A percentile compares a stretch with the other conserved stretches of the same genome.
Conservation (phyloP, 2,113 vertebrate species). For the Protobothrops mucrosquamatus region DNA sequence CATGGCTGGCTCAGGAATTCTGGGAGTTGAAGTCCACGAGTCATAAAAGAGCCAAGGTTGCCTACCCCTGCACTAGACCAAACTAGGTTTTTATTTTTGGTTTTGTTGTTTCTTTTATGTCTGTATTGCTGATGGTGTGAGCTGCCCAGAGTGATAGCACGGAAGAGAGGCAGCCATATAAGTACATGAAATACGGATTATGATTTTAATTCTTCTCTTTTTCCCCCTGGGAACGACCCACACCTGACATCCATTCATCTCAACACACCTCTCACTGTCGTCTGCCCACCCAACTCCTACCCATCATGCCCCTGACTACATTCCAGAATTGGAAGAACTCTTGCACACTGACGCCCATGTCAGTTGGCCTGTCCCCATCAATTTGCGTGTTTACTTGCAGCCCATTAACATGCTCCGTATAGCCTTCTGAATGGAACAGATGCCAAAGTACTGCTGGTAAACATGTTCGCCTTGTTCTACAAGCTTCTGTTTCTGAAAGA, state of each 20-base stretch:
- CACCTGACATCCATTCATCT: too few relatives aligned
- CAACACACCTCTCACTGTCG: neutral
- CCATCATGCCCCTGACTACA: neutral
- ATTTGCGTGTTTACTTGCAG: constrained; percentile 2
- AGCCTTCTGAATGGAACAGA: constrained; percentile 19
- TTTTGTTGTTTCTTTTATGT: neutral
- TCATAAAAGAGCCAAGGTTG: too few relatives aligned
- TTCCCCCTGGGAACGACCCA: neutral
- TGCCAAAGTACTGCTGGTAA: constrained; percentile 23
- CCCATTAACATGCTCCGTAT: neutral
- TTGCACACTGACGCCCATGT: neutral
- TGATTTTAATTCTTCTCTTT: neutral
- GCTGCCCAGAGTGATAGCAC: neutral
- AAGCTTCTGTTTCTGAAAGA: neutral
- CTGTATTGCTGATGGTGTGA: neutral
- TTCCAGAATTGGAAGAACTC: neutral
- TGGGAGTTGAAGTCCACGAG: too few relatives aligned
- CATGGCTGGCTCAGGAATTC: too few relatives aligned
- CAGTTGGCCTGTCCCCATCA: neutral
- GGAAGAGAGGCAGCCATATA: neutral
- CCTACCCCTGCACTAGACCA: neutral
- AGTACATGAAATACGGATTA: neutral
- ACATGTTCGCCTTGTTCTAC: neutral
- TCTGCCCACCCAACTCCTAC: neutral
- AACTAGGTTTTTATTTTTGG: neutral